These are phyloP conservation scores for Meleagris gallopavo DNA, from an alignment of 2,113 vertebrate species.

Conservation along the genomic window DNA sequence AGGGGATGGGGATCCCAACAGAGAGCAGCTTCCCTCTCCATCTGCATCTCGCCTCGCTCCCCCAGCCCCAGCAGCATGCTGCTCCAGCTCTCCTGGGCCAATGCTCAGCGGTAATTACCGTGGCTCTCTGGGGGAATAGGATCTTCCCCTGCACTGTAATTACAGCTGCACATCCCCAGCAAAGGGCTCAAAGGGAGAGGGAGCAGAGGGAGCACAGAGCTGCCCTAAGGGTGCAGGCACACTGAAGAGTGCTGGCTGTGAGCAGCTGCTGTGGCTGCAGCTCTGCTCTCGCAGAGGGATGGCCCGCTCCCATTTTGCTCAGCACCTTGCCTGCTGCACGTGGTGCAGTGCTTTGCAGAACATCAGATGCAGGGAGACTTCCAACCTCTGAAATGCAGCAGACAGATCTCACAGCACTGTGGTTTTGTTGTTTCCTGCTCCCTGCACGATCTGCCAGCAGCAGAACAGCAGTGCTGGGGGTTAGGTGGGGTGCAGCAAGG, in stretches of 20 bases:
- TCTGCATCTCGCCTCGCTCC: rapidly evolving
- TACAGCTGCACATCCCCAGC: not conserved
- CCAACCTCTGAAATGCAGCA: not conserved
- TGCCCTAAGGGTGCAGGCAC: not conserved
- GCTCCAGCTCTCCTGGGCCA: not conserved
- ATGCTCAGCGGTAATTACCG: not conserved
- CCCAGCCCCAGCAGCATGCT: not conserved
- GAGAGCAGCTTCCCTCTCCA: not conserved
- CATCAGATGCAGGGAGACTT: not conserved
- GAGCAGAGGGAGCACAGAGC: not conserved
- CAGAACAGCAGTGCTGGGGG: not conserved
- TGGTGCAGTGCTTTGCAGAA: rapidly evolving
- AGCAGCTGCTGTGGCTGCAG: not conserved
- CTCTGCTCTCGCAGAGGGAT: not conserved
- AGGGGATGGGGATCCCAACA: rapidly evolving
- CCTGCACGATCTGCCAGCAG: not conserved
- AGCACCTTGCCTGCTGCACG: rapidly evolving
- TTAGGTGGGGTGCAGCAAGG: too few relatives aligned
- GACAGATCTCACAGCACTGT: not conserved
- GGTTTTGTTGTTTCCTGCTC: not conserved
- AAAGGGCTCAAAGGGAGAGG: not conserved
- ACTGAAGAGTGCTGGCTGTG: too few relatives aligned
- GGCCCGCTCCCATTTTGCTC: not conserved
- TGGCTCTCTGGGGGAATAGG: not conserved
- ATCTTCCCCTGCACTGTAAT: not conserved